phyloP scores from a whole-genome alignment of 2,888 invertebrate species.

The Agrochola lychnidis region DNA sequence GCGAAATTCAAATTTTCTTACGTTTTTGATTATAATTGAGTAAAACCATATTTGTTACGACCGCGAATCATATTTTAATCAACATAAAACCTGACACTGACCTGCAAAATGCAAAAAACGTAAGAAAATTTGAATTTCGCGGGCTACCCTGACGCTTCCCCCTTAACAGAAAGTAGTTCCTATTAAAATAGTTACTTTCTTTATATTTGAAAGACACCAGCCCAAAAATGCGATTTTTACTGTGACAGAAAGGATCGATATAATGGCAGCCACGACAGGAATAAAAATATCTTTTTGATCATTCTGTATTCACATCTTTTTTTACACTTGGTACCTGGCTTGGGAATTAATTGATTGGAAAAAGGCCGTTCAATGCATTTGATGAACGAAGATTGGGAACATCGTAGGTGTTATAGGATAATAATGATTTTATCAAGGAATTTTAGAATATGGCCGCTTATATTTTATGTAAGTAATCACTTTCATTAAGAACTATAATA shows the following conservation, averaged over 20 bases:
- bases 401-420: conserved; percentile 69
- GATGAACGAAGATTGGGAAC: conserved; percentile 73
- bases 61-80: no score
- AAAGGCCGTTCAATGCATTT: conserved; percentile 77
- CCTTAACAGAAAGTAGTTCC: not conserved
- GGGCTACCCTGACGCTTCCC: no score
- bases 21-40: no score
- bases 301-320: conserved; percentile 75
- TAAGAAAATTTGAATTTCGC: no score
- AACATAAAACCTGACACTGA: no score
- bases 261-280: not conserved
- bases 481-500: conserved; percentile 49
- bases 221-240: not conserved
- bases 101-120: no score
- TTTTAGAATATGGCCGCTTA: conserved; percentile 45
- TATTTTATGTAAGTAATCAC: conserved; percentile 51
- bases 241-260: not conserved
- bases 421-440: conserved; percentile 64
- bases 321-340: conserved; percentile 75
- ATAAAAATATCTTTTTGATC: conserved; percentile 42
- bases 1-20: no score
- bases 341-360: conserved; percentile 85
- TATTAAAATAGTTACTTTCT: not conserved
- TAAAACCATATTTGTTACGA: no score
- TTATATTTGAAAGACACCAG: not conserved